Conservation (phyloP, 2,888 invertebrate species). For the Neocrepidodera transversa region DNA sequence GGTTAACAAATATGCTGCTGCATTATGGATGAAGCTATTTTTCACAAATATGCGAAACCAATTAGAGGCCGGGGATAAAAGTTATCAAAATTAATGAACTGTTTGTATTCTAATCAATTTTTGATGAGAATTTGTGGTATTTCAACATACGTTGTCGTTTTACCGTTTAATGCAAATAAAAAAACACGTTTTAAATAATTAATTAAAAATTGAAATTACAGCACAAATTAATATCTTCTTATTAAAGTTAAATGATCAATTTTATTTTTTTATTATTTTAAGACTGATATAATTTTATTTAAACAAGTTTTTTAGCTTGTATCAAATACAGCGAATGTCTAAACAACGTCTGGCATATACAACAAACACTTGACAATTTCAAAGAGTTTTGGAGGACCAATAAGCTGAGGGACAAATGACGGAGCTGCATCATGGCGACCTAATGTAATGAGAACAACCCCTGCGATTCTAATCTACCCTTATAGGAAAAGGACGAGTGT, state of each 20-base stretch:
- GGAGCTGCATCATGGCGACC: conserved; percentile 48
- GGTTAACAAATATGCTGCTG: conserved; percentile 25
- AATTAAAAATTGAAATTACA: no score
- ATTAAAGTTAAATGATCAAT: no score
- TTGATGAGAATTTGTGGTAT: conserved; percentile 20
- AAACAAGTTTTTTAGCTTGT: no score
- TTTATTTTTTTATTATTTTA: no score
- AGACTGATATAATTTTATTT: no score
- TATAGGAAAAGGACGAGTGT: conserved; percentile 13
- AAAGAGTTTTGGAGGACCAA: conserved; percentile 38
- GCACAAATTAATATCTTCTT: no score
- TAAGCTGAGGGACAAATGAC: conserved; percentile 36
- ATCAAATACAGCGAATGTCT: conserved; percentile 3
- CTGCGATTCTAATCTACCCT: conserved; percentile 33
- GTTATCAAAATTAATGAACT: conserved; percentile 30
- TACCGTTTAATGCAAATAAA: background rate
- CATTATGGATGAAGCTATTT: conserved; percentile 32
- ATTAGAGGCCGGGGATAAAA: conserved; percentile 20
- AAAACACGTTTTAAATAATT: no score
- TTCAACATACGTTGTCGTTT: background rate
- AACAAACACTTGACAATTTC: conserved; percentile 23
- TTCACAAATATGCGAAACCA: conserved; percentile 25
- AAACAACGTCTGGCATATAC: conserved; percentile 15
- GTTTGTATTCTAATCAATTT: conserved; percentile 24
- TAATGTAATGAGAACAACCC: conserved; percentile 47